Evolutionary conservation across 2,113 vertebrate species (phyloP), one percentile per base, ranked within the genome.

Genomic region (Galbula dea): DNA sequence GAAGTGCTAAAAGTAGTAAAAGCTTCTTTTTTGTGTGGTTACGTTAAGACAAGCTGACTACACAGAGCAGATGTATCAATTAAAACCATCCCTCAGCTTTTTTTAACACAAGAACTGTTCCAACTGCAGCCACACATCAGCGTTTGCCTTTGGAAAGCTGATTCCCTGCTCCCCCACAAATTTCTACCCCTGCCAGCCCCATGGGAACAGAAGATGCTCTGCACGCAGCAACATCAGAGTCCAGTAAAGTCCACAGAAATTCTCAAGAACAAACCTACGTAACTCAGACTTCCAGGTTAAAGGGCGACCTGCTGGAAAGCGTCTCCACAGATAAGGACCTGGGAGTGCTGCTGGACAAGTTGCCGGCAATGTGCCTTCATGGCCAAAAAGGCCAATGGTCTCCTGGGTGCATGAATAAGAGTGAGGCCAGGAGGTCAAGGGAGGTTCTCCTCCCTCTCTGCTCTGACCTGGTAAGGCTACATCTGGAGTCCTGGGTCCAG

Each of bases 11-110:
- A 93, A 92, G 92, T 82, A 90, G 94, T 90, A 96, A 93, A 94
- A 95, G 88, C 94, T 94, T 71, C 94, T 96, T 96, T 91, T 95
- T 51, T 6, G 92, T 95, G 95, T 59, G 95, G 94, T 92, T 95
- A 72, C 55, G 34, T 95, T 95, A 96, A 96, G 95, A 95, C 92
- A 95, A 96, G 95, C 96, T 95, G 94, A 95, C 94, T 94, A 95
- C 92, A 86, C 90, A 94, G 86, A 95, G 94, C 94, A 96, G 95
- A 95, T 96, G 90, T 94, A 90, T 55, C 92, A 93, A 95, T 96
- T 94, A 95, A 95, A 96, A 96, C 92, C 95, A 96, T 43, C 21
- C 86, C 94, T 92, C 77, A 15, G 30, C 49, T 88, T 83, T 91
- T 74, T 87, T 89, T 58, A 88, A 83, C 2, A 12, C 67, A 11